Percentiles rank a stretch among this genome's conserved stretches.
phyloP scores from a whole-genome alignment of 2,888 invertebrate species.

The Notodonta ziczac region DNA sequence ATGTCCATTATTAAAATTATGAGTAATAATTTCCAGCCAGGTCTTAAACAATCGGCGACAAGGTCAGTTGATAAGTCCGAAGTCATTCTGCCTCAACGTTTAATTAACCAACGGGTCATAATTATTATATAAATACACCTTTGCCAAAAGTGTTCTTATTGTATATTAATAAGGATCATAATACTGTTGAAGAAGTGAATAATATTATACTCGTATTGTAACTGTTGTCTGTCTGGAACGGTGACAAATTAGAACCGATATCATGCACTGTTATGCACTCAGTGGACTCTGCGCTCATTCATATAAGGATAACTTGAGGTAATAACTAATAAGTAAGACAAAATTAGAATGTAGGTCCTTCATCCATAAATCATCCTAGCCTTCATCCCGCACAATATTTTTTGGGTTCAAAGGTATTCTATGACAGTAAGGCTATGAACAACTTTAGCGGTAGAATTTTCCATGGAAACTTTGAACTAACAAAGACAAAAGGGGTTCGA shows the following conservation, averaged over 20 bases:
- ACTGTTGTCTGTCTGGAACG: constrained; percentile 39
- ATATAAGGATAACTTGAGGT: constrained; percentile 8
- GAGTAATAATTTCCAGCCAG: constrained; percentile 18
- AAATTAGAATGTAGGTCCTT: too few relatives aligned
- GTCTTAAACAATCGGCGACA: constrained; percentile 22
- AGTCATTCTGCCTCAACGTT: constrained; percentile 24
- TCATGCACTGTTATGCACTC: constrained; percentile 12
- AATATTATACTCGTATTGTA: constrained; percentile 15
- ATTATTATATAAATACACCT: background rate
- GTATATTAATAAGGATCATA: constrained; percentile 18
- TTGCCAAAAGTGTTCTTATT: background rate
- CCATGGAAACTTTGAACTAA: too few relatives aligned
- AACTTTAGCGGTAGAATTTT: too few relatives aligned
- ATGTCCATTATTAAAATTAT: constrained; percentile 5
- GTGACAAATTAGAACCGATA: constrained; percentile 49
- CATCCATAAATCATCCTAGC: too few relatives aligned
- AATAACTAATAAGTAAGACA: too few relatives aligned
- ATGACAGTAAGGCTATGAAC: too few relatives aligned
- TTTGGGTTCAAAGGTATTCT: too few relatives aligned
- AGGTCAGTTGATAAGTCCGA: constrained; percentile 40
- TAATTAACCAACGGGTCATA: constrained; percentile 14
- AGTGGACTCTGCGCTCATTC: constrained; percentile 41
- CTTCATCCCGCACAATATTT: too few relatives aligned
- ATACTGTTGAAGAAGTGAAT: constrained; percentile 14
- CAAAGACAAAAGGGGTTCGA: background rate